Evolutionary conservation across 2,797 vertebrate species (phyloP), one percentile per base, ranked within the genome.

Genomic region (Rhabdomys pumilio): DNA sequence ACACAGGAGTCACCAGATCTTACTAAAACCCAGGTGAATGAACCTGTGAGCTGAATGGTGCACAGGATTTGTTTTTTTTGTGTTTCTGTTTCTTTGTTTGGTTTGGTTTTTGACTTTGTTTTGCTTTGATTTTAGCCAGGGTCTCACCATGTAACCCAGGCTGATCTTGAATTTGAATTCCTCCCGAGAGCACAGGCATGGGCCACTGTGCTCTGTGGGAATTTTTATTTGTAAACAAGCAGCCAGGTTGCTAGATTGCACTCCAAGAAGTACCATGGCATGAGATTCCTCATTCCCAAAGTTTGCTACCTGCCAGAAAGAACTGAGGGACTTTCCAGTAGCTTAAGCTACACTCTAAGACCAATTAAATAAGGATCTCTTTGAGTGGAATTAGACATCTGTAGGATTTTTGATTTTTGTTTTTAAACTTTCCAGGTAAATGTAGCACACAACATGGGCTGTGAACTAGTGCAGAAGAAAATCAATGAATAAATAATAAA

Each of bases 171-270:
- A 63, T 26, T 17, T 65, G 75, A 65, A 47, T 50, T 50, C 31
- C 22, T 65, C 41, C 10, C 41, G 44, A 6, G 9, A 29, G 24
- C 57, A 50, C 4, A 63, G 57, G 31, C 41, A 26, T 50, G 57
- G 17, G 10, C 13, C 75, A 67, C 24, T n/a, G 3, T 8, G 15
- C 14, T 20, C 61, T 38, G 11, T 69, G 47, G 75, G 31, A 75
- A 75, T 94, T 50, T 57, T 55, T 77, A 91, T 91, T 96, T 92
- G 55, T 89, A 89, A 90, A 59, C 6, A 55, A 82, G 50, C 13
- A 85, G 14, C 29, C n/a, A 34, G 31, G 72, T 61, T 26, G 44
- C 91, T 73, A 73, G 87, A 55, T 53, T 59, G 47, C 34, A 76
- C 83, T 89, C 59, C 31, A 31, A 65, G n/a, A 90, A 53, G 26